A percentile compares a stretch with the other conserved stretches of the same genome.
These are phyloP conservation scores for Momotus momota DNA, from an alignment of 2,797 vertebrate species.

Conservation along the genomic window DNA sequence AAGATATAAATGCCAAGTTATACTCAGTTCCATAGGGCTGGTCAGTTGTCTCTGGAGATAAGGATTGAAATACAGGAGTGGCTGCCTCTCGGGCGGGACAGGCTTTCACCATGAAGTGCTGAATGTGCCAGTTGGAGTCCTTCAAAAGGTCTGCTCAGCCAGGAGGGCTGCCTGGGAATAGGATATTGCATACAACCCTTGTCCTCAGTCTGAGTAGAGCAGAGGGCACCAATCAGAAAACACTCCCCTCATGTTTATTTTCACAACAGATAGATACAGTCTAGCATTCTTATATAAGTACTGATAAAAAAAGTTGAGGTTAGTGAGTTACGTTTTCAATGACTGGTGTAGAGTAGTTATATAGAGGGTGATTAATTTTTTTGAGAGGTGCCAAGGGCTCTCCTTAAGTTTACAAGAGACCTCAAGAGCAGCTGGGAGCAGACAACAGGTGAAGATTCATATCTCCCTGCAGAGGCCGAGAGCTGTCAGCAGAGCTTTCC, in stretches of 20 bases:
- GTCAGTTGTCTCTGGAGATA: not conserved
- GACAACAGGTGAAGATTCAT: slow-evolving; percentile 63
- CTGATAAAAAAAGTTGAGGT: not conserved
- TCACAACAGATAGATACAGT: not conserved
- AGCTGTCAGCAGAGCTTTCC: slow-evolving; percentile 45
- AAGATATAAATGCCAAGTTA: not conserved
- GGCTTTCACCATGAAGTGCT: fast-evolving
- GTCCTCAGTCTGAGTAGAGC: not conserved
- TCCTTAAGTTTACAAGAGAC: not conserved
- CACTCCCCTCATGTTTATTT: slow-evolving; percentile 52
- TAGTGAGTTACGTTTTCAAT: not conserved
- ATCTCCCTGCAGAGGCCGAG: slow-evolving; percentile 17
- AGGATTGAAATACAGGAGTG: not conserved
- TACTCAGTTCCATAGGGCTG: not conserved
- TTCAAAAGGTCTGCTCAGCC: not conserved
- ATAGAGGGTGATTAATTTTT: not conserved
- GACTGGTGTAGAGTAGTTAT: not conserved
- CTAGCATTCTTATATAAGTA: not conserved
- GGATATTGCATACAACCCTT: not conserved
- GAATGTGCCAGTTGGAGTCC: not conserved
- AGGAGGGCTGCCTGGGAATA: not conserved
- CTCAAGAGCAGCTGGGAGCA: slow-evolving; percentile 53
- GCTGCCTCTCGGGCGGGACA: not conserved
- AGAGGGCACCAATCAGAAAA: slow-evolving; percentile 32
- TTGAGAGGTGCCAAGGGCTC: not conserved